Conservation (phyloP, 2,113 vertebrate species). For the Otis tarda region DNA sequence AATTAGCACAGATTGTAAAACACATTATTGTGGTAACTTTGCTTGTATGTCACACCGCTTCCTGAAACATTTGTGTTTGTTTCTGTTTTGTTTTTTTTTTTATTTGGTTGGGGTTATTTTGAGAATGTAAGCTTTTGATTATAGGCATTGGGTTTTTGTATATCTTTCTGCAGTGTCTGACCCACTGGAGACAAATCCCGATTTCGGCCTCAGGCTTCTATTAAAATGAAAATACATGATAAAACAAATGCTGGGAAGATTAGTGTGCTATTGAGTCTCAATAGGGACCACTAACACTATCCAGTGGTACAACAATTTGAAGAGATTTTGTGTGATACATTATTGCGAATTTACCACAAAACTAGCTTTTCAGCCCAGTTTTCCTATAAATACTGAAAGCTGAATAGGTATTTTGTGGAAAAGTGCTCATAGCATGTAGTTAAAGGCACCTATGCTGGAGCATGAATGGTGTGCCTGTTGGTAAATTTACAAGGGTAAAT, state of each 20-base stretch:
- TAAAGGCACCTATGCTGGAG: neutral
- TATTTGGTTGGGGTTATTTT: neutral
- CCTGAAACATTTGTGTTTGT: neutral
- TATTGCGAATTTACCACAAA: neutral
- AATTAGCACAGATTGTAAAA: accelerated
- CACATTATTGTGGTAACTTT: neutral
- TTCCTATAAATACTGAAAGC: neutral
- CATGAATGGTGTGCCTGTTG: neutral
- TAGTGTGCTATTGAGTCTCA: slow-evolving; percentile 32
- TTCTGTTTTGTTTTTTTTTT: neutral
- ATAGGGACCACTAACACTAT: slow-evolving; percentile 23
- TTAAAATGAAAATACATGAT: neutral
- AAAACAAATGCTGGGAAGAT: slow-evolving; percentile 24
- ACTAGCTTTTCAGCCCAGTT: neutral
- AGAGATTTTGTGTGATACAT: neutral
- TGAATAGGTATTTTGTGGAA: neutral
- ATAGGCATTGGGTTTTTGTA: neutral
- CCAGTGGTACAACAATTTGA: neutral
- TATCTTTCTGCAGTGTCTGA: neutral
- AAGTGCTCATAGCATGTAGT: neutral
- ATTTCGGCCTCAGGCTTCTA: neutral
- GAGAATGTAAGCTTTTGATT: neutral
- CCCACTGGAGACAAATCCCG: neutral
- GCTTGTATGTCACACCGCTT: neutral
- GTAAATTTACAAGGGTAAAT: neutral